These are phyloP conservation scores for Vanacampus margaritifer DNA, from an alignment of 2,113 vertebrate species.

Conservation along the genomic window DNA sequence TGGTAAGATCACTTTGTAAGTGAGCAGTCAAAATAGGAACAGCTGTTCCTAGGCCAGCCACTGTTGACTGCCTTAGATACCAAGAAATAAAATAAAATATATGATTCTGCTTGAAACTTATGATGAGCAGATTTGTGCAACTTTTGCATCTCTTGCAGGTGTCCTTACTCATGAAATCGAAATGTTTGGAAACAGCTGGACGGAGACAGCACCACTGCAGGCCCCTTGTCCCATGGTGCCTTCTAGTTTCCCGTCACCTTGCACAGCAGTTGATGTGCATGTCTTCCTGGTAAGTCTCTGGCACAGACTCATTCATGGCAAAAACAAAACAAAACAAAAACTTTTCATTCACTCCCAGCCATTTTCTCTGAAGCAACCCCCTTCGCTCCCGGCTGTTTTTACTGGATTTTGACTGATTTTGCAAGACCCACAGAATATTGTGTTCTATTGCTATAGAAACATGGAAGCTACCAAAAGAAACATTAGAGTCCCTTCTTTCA, in stretches of 20 bases:
- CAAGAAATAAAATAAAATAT: neutral
- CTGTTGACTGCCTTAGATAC: neutral
- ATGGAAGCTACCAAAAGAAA: too few species aligned
- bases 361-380: too few species aligned
- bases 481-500: too few species aligned
- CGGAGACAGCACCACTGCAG: constrained; percentile 76
- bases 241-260: constrained; percentile 77
- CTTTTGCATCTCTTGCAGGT: constrained; percentile 64
- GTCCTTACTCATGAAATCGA: constrained; percentile 82
- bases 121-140: neutral
- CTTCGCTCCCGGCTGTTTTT: too few species aligned
- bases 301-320: neutral
- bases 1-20: constrained; percentile 65
- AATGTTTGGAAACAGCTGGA: constrained; percentile 92
- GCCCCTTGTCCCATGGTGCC: constrained; percentile 48
- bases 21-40: neutral
- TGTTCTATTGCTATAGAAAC: too few species aligned
- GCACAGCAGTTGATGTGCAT: constrained; percentile 68
- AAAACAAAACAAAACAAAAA: neutral
- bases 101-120: neutral
- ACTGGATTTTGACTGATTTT: too few species aligned
- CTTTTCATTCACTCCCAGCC: too few species aligned
- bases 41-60: neutral
- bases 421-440: too few species aligned
- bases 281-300: constrained; percentile 74